Evolutionary conservation across 2,113 vertebrate species (phyloP).

Genomic region (Phoxinus phoxinus): DNA sequence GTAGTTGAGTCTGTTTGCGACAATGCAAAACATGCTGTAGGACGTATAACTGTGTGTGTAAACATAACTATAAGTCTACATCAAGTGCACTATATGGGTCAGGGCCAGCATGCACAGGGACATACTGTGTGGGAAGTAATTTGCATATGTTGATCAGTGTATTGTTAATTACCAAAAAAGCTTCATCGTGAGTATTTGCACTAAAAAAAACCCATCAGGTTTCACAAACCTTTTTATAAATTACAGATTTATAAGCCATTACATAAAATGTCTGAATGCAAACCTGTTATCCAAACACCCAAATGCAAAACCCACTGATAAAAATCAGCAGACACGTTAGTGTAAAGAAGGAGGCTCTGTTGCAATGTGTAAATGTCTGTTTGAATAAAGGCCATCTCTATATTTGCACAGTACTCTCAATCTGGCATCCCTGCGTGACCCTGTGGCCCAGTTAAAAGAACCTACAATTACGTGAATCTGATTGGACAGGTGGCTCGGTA

Average conservation of each 20-base stretch:
- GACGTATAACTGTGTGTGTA: too few relatives aligned
- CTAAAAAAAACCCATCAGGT: not conserved
- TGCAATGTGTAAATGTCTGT: not conserved
- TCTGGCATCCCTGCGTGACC: conserved; percentile 26
- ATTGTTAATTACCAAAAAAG: not conserved
- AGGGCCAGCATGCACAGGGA: too few relatives aligned
- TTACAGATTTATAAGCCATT: too few relatives aligned
- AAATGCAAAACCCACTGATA: not conserved
- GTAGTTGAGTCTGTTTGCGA: not conserved
- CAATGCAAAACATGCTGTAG: too few relatives aligned
- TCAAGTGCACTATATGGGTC: too few relatives aligned
- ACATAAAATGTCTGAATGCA: too few relatives aligned
- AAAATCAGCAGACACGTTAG: not conserved
- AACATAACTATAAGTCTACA: too few relatives aligned
- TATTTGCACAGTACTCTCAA: not conserved
- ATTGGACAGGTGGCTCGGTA: conserved; percentile 50
- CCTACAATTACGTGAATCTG: not conserved
- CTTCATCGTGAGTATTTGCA: not conserved
- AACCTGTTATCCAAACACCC: not conserved
- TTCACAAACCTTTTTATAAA: not conserved
- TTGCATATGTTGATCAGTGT: not conserved
- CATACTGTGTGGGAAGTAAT: not conserved
- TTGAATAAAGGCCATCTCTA: not conserved
- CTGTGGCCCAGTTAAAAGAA: conserved; percentile 47
- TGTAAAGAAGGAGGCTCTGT: not conserved